Conservation (phyloP, 2,113 vertebrate genomes). For the Crotophaga sulcirostris region DNA sequence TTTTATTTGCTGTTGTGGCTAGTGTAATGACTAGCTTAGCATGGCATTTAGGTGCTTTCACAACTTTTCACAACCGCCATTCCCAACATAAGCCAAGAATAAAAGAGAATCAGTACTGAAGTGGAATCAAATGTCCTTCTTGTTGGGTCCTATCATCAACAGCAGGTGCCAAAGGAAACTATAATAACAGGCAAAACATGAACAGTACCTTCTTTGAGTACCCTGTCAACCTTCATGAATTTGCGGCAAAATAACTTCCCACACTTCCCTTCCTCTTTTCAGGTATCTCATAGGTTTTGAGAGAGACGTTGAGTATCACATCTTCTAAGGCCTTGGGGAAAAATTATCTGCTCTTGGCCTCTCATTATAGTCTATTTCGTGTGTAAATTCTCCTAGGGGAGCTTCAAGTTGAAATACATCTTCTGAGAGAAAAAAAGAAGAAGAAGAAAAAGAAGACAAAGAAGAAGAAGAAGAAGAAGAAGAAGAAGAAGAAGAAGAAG, state of each 20-base stretch:
- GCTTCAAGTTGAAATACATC: background rate
- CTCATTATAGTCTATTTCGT: background rate
- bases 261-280: background rate
- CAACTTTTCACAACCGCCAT: background rate
- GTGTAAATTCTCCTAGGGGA: background rate
- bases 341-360: background rate
- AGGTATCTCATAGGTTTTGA: background rate
- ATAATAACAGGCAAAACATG: background rate
- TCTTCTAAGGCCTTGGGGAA: background rate
- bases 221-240: background rate
- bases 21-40: background rate
- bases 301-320: background rate
- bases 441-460: fast-evolving
- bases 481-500: no score
- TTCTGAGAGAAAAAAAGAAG: background rate
- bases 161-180: background rate
- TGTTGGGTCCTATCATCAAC: background rate
- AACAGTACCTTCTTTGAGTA: background rate
- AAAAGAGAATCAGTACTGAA: background rate
- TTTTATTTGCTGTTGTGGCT: background rate
- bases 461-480: background rate
- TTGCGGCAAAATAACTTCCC: background rate
- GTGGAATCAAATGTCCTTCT: background rate
- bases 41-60: background rate
- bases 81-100: background rate